phyloP scores from a whole-genome alignment of 2,888 invertebrate species.

The Parascotia fuliginaria region DNA sequence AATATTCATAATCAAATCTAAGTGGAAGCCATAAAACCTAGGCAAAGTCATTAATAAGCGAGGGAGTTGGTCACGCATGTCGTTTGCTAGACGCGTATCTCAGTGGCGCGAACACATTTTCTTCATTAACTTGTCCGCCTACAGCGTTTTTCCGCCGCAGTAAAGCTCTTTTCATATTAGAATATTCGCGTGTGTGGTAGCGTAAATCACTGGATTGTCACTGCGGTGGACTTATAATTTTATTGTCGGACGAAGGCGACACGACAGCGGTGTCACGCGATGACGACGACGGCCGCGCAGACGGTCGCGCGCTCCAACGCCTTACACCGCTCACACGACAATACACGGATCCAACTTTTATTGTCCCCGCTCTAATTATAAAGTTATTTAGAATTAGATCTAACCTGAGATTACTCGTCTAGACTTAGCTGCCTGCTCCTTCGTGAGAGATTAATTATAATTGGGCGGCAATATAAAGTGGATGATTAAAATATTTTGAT shows the following conservation, averaged over 20 bases:
- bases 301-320: constrained; percentile 43
- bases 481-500: constrained; percentile 74
- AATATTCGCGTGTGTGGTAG: constrained; percentile 82
- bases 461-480: constrained; percentile 69
- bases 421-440: constrained; percentile 65
- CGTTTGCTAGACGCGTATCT: constrained; percentile 63
- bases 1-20: constrained; percentile 45
- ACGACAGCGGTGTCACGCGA: constrained; percentile 80
- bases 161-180: constrained; percentile 77
- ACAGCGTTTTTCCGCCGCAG: constrained; percentile 66
- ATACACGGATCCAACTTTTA: constrained; percentile 73
- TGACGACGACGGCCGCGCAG: constrained; percentile 30
- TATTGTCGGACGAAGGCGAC: constrained; percentile 82
- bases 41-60: constrained; percentile 55
- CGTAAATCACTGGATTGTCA: constrained; percentile 86
- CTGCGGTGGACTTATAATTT: constrained; percentile 85
- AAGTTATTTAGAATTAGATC: constrained; percentile 75
- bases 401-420: constrained; percentile 75
- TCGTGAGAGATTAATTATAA: constrained; percentile 81
- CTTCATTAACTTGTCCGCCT: constrained; percentile 82
- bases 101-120: constrained; percentile 67
- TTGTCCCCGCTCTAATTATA: constrained; percentile 78
- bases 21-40: constrained; percentile 37
- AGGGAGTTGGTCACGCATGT: constrained; percentile 64
- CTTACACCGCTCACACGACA: constrained; percentile 63